Evolutionary conservation across 2,113 vertebrate species (phyloP).

Genomic region (Chamaea fasciata): DNA sequence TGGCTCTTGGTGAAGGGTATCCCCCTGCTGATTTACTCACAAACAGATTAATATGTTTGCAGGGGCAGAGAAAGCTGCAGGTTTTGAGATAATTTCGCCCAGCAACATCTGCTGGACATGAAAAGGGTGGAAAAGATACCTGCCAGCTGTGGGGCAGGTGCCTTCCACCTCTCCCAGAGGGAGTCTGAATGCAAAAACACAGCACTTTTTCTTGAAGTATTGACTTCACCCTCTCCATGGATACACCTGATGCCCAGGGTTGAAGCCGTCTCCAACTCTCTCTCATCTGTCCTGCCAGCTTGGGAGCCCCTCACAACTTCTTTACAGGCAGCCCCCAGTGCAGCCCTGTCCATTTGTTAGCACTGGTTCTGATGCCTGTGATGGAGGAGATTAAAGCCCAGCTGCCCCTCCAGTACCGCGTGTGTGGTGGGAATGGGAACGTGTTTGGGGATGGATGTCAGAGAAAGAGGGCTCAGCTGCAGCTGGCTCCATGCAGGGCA

Average conservation of each 20-base stretch:
- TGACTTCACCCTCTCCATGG: not conserved
- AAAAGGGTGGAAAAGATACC: not conserved
- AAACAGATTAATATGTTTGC: not conserved
- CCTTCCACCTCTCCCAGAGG: not conserved
- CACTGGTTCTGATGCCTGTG: not conserved
- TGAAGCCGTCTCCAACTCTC: not conserved
- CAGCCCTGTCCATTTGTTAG: not conserved
- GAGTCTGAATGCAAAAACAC: not conserved
- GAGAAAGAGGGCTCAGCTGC: not conserved
- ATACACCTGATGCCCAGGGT: not conserved
- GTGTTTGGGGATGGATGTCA: not conserved
- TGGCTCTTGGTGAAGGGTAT: not conserved
- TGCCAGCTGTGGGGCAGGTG: rapidly evolving
- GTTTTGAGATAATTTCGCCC: not conserved
- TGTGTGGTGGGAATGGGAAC: not conserved
- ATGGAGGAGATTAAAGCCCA: not conserved
- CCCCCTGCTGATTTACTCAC: not conserved
- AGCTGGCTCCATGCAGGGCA: not conserved
- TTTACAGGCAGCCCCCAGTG: not conserved
- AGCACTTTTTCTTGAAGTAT: not conserved
- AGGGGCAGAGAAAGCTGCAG: not conserved
- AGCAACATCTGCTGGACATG: not conserved
- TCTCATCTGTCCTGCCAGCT: not conserved
- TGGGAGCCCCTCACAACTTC: rapidly evolving
- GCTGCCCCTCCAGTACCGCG: not conserved